phyloP scores from a whole-genome alignment of 2,888 invertebrate genomes.

The Cosmopolites sordidus region DNA sequence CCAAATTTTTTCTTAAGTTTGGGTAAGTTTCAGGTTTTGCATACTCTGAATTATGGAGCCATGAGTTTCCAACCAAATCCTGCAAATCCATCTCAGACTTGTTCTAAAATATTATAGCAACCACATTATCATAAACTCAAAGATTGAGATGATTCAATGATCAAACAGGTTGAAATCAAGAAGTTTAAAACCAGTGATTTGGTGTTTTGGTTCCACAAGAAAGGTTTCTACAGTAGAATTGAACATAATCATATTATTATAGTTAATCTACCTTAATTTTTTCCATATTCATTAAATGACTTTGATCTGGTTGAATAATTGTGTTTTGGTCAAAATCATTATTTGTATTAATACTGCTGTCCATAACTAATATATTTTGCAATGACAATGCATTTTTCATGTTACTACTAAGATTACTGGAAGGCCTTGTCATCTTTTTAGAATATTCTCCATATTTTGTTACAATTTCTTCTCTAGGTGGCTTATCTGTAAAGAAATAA shows the following conservation, averaged over 20 bases:
- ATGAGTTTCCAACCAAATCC: conserved; percentile 41
- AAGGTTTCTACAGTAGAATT: no score
- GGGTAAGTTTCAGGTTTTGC: conserved; percentile 32
- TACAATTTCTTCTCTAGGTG: conserved; percentile 40
- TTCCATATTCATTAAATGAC: conserved; percentile 38
- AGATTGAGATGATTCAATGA: no score
- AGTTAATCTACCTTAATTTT: conserved; percentile 29
- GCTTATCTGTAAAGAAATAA: conserved; percentile 25
- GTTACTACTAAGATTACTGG: conserved; percentile 29
- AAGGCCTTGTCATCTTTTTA: conserved; percentile 29
- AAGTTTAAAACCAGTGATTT: no score
- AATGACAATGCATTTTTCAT: conserved; percentile 41
- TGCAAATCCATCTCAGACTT: conserved; percentile 46
- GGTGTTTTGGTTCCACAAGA: no score
- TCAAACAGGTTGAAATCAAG: no score
- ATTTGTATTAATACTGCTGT: conserved; percentile 43
- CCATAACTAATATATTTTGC: conserved; percentile 42
- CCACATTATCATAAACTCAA: no score
- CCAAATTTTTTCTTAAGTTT: conserved; percentile 35
- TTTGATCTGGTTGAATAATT: conserved; percentile 44
- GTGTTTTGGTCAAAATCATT: conserved; percentile 48
- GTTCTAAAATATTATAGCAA: conserved; percentile 29
- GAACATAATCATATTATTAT: neutral
- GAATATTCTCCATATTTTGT: conserved; percentile 41
- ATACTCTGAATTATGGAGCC: conserved; percentile 32